These are phyloP conservation scores for Cercopithecus diana DNA, from an alignment of 2,797 vertebrate genomes.

Conservation along the genomic window DNA sequence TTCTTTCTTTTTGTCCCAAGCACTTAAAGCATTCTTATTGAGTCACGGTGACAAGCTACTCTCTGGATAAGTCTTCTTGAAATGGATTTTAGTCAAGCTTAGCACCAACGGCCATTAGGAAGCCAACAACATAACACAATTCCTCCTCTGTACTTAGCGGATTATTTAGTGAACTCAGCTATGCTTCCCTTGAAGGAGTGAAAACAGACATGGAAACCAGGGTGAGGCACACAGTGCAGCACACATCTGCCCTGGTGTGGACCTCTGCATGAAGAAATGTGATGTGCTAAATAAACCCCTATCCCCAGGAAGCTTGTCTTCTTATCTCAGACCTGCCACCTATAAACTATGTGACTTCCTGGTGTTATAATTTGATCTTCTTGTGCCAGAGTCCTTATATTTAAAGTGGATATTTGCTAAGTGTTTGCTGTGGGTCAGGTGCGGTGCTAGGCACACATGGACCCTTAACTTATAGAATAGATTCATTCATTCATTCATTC, in stretches of 20 bases:
- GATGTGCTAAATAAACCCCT: neutral
- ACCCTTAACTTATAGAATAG: neutral
- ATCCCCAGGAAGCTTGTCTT: neutral
- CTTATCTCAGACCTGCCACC: neutral
- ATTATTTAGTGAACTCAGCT: neutral
- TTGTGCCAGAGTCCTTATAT: neutral
- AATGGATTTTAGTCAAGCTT: conserved; percentile 5
- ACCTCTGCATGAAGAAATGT: neutral
- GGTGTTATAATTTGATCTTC: neutral
- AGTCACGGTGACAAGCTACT: neutral
- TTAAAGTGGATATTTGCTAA: neutral
- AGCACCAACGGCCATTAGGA: neutral
- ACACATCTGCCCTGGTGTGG: neutral
- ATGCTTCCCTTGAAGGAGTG: neutral
- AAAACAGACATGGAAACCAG: neutral
- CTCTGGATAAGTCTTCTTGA: neutral
- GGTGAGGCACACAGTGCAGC: no score
- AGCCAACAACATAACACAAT: neutral
- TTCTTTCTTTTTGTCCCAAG: neutral
- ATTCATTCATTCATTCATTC: neutral
- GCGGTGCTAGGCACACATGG: no score
- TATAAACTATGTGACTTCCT: neutral
- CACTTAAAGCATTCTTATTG: neutral
- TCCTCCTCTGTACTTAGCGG: neutral
- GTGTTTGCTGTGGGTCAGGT: neutral